A percentile compares a stretch with the other conserved stretches of the same genome.
Evolutionary conservation across 2,888 invertebrate species (phyloP).

Genomic region (Ommatoiulus sabulosus): DNA sequence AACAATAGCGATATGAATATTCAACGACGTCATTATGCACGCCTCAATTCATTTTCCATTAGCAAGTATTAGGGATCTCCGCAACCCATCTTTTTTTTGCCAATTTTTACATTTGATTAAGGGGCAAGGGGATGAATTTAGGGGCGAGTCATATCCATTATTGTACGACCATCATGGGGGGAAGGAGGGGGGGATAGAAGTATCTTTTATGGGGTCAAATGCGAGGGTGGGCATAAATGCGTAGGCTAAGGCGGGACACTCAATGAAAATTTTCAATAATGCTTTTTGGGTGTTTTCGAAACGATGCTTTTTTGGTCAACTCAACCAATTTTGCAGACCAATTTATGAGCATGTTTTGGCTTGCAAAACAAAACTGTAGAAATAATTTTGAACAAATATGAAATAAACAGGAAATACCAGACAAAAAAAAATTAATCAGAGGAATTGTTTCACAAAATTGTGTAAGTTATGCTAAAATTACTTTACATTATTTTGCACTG

Average conservation of each 20-base stretch:
- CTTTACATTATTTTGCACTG: no score
- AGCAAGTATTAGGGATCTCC: background rate
- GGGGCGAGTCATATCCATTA: background rate
- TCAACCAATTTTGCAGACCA: no score
- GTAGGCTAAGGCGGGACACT: background rate
- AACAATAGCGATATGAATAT: constrained; percentile 36
- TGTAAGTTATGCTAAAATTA: no score
- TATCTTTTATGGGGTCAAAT: background rate
- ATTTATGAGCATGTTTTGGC: no score
- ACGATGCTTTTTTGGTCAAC: no score
- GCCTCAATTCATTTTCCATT: constrained; percentile 30
- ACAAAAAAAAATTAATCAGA: no score
- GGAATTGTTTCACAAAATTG: no score
- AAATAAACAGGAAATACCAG: no score
- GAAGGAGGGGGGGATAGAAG: background rate
- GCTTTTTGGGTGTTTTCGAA: background rate
- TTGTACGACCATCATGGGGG: constrained; percentile 7
- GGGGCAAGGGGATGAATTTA: background rate
- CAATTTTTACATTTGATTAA: constrained; percentile 14
- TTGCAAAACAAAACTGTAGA: no score
- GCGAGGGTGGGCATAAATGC: background rate
- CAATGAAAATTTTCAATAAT: background rate
- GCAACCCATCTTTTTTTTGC: background rate
- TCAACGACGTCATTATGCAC: constrained; percentile 30
- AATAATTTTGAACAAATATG: no score